Percentiles rank a stretch among this genome's conserved stretches.
These are phyloP conservation scores for Homalodisca vitripennis DNA, from an alignment of 1,140 invertebrate species.

Conservation along the genomic window DNA sequence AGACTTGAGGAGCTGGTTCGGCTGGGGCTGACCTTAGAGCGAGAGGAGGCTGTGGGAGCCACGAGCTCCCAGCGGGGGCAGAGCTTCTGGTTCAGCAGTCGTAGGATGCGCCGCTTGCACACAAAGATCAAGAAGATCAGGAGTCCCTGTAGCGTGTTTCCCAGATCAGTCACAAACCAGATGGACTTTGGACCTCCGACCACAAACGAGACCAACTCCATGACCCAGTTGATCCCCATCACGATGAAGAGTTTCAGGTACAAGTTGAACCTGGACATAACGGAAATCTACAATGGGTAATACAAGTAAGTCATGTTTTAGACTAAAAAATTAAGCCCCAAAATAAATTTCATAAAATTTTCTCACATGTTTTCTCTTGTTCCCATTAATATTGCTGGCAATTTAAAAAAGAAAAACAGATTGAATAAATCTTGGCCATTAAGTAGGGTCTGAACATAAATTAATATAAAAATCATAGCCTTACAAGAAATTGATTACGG, in stretches of 20 bases:
- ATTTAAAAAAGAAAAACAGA: too few relatives aligned
- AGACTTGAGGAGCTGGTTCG: not conserved
- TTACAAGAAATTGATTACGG: too few relatives aligned
- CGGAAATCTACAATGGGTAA: too few relatives aligned
- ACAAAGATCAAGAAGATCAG: slow-evolving; percentile 71
- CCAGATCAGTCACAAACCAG: slow-evolving; percentile 62
- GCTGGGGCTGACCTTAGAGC: not conserved
- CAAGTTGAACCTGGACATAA: slow-evolving; percentile 46
- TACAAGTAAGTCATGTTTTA: slow-evolving; percentile 35
- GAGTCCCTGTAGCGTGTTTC: slow-evolving; percentile 57
- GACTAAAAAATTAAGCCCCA: slow-evolving; percentile 58
- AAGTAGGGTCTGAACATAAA: too few relatives aligned
- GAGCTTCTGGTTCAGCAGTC: not conserved
- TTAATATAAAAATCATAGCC: too few relatives aligned
- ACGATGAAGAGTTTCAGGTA: slow-evolving; percentile 70
- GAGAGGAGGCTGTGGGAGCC: not conserved
- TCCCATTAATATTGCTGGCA: too few relatives aligned
- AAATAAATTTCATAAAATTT: slow-evolving; percentile 47
- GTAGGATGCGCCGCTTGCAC: slow-evolving; percentile 55
- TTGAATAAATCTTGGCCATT: too few relatives aligned
- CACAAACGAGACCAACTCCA: slow-evolving; percentile 65
- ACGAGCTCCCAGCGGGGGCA: not conserved
- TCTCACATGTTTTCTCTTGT: not conserved
- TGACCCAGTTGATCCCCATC: slow-evolving; percentile 72
- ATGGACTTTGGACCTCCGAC: slow-evolving; percentile 53